Conservation (phyloP, 2,113 vertebrate species). For the Struthidea cinerea region DNA sequence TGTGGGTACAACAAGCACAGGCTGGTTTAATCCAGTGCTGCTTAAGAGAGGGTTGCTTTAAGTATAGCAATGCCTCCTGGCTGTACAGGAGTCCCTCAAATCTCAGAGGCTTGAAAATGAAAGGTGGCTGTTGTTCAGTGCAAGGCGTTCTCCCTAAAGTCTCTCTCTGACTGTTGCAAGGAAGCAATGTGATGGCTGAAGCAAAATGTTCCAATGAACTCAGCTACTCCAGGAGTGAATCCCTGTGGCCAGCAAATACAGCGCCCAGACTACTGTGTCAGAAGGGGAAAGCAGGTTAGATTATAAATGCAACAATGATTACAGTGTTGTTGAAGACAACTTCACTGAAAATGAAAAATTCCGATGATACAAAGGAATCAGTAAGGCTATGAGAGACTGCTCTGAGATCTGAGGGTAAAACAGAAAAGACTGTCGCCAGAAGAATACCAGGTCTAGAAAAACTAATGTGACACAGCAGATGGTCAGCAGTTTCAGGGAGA, state of each 20-base stretch:
- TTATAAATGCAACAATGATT: not conserved
- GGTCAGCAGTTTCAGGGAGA: not conserved
- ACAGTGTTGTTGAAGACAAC: not conserved
- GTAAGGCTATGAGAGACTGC: not conserved
- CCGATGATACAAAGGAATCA: not conserved
- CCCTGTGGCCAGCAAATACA: not conserved
- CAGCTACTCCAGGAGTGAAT: not conserved
- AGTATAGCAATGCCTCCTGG: not conserved
- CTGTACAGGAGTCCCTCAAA: not conserved
- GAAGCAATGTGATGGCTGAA: not conserved
- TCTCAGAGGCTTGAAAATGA: not conserved
- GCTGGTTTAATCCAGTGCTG: not conserved
- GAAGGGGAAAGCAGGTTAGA: not conserved
- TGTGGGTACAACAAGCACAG: not conserved
- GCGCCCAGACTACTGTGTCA: rapidly evolving
- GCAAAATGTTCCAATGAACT: not conserved
- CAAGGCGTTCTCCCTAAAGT: not conserved
- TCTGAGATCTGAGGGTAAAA: not conserved
- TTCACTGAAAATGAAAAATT: not conserved
- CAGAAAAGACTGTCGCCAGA: rapidly evolving
- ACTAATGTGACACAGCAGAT: not conserved
- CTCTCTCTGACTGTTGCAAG: not conserved
- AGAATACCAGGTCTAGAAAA: not conserved
- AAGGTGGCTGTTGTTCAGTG: not conserved
- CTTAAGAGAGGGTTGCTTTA: not conserved